Evolutionary conservation across 2,113 vertebrate genomes (phyloP), one percentile per base, ranked within the genome.

Genomic region (Mellivora capensis): DNA sequence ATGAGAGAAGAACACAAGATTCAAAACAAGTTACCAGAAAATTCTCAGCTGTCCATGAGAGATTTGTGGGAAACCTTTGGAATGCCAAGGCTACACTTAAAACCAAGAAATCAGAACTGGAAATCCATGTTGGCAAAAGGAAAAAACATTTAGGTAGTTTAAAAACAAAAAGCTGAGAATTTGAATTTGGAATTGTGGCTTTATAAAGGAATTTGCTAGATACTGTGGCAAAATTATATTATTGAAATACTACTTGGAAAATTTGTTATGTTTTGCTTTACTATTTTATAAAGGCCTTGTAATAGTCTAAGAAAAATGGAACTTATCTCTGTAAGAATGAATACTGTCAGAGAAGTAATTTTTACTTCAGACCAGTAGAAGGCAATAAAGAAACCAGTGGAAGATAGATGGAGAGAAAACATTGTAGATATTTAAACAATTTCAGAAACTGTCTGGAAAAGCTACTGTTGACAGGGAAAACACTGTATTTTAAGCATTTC

Each of bases 371-470:
- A 67, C 1, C 20, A 47, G 67, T 34, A 44, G 37, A 92, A 86
- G 2, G 29, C 6, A 87, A 61, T 57, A 80, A 83, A 93, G 59
- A 79, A 71, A 80, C 12, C 12, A 82, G 23, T 23, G 67, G 61
- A 90, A 87, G 31, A 47, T 6, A 93, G 72, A 59, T 47, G 44
- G 27, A 93, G 87, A 91, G 47, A 72, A 85, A 93, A 84, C 37
- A 84, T 31, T n/a, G 42, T 8, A 79, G 44, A 29, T 54, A 89
- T 52, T 61, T 87, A 49, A 96, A 90, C n/a, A 72, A 23, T 54
- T 31, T 96, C 87, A 87, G n/a, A 76, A 82, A 64, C 39, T 54
- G 17, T 49, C 67, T 64, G 23, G 37, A 87, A 97, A 94, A 92
- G 23, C 42, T 71, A 47, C 29, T 83, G 25, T 90, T 90, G 80